Percentiles rank a stretch among this genome's conserved stretches.
Conservation (phyloP, 2,797 vertebrate genomes). For the Sparus aurata region DNA sequence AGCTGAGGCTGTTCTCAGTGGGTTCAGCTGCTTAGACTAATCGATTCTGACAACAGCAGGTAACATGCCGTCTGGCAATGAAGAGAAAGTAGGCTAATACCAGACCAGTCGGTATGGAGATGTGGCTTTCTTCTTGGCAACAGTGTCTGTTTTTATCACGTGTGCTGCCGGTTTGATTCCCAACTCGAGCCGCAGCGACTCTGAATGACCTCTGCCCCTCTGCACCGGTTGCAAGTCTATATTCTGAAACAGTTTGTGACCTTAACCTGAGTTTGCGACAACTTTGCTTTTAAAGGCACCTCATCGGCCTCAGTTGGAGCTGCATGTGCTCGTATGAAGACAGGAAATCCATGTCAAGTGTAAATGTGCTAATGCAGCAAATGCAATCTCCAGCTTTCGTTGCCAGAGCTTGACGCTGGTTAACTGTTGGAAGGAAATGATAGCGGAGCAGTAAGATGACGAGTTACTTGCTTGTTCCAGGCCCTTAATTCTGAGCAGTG, state of each 20-base stretch:
- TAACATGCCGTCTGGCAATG: conserved; percentile 61
- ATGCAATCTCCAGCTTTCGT: conserved; percentile 1
- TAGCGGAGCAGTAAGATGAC: background rate
- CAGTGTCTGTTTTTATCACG: conserved; percentile 13
- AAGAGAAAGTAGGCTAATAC: conserved; percentile 74
- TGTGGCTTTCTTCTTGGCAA: conserved; percentile 17
- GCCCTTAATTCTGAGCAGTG: background rate
- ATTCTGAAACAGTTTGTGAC: conserved; percentile 26
- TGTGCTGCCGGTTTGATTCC: conserved; percentile 18
- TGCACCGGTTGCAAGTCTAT: conserved; percentile 19
- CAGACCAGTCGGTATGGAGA: conserved; percentile 28
- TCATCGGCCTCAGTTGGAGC: conserved; percentile 35
- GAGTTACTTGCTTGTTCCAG: background rate
- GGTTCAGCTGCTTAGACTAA: conserved; percentile 72
- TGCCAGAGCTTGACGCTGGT: background rate
- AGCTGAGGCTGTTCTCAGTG: conserved; percentile 60
- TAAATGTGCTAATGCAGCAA: conserved; percentile 34
- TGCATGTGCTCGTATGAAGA: background rate
- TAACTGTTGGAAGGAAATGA: conserved; percentile 9
- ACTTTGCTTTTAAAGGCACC: conserved; percentile 26
- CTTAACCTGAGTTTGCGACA: conserved; percentile 20
- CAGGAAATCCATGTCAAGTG: conserved; percentile 44
- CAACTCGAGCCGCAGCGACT: conserved; percentile 2
- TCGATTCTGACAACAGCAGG: conserved; percentile 69
- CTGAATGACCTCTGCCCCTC: background rate